A percentile compares a stretch with the other conserved stretches of the same genome.
Conservation (phyloP, 2,888 invertebrate species). For the Chrysomela aeneicollis region DNA sequence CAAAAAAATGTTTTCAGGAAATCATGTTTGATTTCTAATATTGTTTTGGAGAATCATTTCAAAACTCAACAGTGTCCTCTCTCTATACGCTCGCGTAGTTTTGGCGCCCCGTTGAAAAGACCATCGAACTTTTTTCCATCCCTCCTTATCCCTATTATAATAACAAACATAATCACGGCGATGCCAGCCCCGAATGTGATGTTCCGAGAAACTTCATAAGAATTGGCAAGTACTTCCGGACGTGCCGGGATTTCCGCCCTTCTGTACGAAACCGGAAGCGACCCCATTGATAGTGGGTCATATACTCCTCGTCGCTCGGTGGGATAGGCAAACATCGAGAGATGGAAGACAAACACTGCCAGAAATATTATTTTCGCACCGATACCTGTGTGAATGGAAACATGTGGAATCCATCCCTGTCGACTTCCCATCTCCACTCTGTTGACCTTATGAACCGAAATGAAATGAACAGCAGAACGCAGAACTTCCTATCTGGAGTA, state of each 20-base stretch:
- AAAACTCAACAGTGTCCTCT: too few relatives aligned
- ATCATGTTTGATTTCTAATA: too few relatives aligned
- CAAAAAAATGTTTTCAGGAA: too few relatives aligned
- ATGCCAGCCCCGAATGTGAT: conserved; percentile 25
- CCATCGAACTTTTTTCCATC: not conserved
- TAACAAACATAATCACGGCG: conserved; percentile 4
- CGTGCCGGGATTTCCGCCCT: conserved; percentile 49
- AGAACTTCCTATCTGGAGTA: not conserved
- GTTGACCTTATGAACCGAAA: not conserved
- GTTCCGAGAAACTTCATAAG: conserved; percentile 32
- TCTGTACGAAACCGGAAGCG: conserved; percentile 43
- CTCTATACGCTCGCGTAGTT: too few relatives aligned
- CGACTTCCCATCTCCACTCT: not conserved
- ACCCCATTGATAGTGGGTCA: conserved; percentile 49
- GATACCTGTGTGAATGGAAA: conserved; percentile 34
- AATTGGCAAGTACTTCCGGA: conserved; percentile 53
- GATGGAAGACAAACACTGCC: conserved; percentile 31
- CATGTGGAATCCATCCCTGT: conserved; percentile 12
- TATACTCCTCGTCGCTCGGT: conserved; percentile 43
- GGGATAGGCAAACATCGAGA: conserved; percentile 50
- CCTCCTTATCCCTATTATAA: not conserved
- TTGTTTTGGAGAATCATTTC: too few relatives aligned
- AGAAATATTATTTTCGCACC: conserved; percentile 37
- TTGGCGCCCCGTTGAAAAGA: too few relatives aligned
- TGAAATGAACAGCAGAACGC: not conserved